Base-by-base conservation (phyloP, 2,888 invertebrate genomes). In the Choristoneura rosaceana region DNA sequence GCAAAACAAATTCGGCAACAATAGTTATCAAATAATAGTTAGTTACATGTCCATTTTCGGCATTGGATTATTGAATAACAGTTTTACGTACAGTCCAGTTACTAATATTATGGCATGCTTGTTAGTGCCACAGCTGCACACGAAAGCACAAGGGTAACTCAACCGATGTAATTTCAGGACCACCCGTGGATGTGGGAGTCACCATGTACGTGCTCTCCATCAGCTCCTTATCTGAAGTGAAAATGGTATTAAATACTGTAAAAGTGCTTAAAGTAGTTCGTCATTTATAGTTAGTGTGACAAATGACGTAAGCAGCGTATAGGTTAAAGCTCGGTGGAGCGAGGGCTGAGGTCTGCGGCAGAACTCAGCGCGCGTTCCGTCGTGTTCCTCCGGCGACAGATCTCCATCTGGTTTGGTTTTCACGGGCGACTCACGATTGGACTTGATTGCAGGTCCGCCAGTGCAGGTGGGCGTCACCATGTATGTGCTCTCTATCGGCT, bases 401-500 rank as follows among this genome's bases (percentile, higher is more conserved):
- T 90, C 89, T 84, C 84, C 83, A 82, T 82, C 84, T 90, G 90
- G 88, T 90, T 91, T 90, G 90, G 90, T 90, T 90, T 90, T 90
- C 90, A 90, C 90, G 81, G 89, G 85, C 85, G 80, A 91, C 92
- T 93, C 88, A 93, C 90, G 76, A 90, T 90, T 92, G 93, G 93
- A 87, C 92, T 93, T 94, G 92, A 92, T 95, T 98, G 94, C 97
- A 98, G 98, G 98, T 96, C 97, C 97, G 94, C 98, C 99, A 91
- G 99, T 99, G 95, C 98, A 98, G 95, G 98, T 99, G 94, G 98
- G 98, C 94, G 98, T 99, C 95, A 98, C 98, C 95, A 98, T 99
- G 97, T 98, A 98, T 96, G 98, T 99, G 95, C 97, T 98, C 95
- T 98, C 98, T 95, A 99, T 99, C 96, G 98, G 98, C 96, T 98